A percentile compares a stretch with the other conserved stretches of the same genome.
Evolutionary conservation across 2,797 vertebrate genomes (phyloP).

Genomic region (Thalassophryne amazonica): DNA sequence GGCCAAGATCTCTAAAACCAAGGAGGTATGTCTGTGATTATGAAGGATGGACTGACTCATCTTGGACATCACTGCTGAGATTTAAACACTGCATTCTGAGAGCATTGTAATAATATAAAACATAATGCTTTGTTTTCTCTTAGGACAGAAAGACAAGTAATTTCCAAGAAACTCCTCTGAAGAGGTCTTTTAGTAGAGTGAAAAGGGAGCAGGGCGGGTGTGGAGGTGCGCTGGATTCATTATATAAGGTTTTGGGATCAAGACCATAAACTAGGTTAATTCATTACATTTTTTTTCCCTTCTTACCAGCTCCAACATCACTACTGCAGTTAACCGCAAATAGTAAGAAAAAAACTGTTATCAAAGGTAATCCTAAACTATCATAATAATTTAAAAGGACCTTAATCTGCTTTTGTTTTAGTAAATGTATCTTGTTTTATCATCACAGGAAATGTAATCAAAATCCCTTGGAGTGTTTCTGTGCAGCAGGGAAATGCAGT

Average conservation of each 20-base stretch:
- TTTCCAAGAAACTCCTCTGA: conserved; percentile 55
- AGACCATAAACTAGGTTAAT: conserved; percentile 51
- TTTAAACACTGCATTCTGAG: conserved; percentile 56
- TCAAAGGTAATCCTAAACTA: conserved; percentile 65
- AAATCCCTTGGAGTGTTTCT: conserved; percentile 72
- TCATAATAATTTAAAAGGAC: too few species aligned
- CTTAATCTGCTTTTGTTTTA: conserved; percentile 63
- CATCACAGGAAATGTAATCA: conserved; percentile 64
- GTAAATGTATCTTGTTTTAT: conserved; percentile 45
- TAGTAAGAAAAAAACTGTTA: conserved; percentile 55
- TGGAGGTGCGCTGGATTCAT: conserved; percentile 56
- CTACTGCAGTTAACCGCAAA: conserved; percentile 69
- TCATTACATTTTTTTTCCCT: conserved; percentile 40
- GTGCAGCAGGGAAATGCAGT: conserved; percentile 61
- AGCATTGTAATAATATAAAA: conserved; percentile 55
- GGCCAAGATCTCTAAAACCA: conserved; percentile 61
- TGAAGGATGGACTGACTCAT: conserved; percentile 67
- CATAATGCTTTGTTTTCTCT: conserved; percentile 65
- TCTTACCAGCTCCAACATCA: conserved; percentile 57
- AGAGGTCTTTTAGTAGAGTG: conserved; percentile 49
- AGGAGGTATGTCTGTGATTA: conserved; percentile 74
- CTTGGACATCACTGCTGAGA: conserved; percentile 68
- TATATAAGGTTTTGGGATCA: conserved; percentile 45
- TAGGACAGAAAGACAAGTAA: conserved; percentile 53
- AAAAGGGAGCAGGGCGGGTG: conserved; percentile 58